A percentile compares a stretch with the other conserved stretches of the same genome.
These are phyloP conservation scores for Mylabris sibirica DNA, from an alignment of 2,888 invertebrate species.

Conservation along the genomic window DNA sequence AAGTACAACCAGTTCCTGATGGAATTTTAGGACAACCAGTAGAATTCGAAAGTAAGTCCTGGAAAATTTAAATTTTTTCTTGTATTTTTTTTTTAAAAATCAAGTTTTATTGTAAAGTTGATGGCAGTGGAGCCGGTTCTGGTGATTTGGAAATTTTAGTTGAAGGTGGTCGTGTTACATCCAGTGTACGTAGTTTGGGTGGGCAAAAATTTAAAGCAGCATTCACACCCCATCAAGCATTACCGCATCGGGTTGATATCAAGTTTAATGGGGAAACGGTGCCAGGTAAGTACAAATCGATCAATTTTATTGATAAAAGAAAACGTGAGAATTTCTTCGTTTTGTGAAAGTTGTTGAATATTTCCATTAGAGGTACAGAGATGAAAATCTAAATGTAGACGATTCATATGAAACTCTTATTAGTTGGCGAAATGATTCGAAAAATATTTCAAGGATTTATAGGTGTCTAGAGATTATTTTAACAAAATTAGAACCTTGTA, in stretches of 20 bases:
- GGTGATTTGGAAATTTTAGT: slow-evolving; percentile 96
- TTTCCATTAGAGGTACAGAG: too few relatives aligned
- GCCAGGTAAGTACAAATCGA: slow-evolving; percentile 75
- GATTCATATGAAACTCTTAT: too few relatives aligned
- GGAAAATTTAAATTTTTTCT: background rate
- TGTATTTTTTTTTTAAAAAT: background rate
- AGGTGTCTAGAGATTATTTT: too few relatives aligned
- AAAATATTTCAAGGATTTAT: too few relatives aligned
- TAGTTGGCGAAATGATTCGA: too few relatives aligned
- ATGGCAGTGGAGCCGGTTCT: slow-evolving; percentile 94
- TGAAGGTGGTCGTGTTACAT: slow-evolving; percentile 93
- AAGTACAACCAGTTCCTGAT: slow-evolving; percentile 85
- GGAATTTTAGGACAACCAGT: slow-evolving; percentile 90
- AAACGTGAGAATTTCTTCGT: background rate
- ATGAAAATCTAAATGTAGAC: too few relatives aligned
- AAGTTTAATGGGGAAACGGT: slow-evolving; percentile 93
- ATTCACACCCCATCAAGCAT: slow-evolving; percentile 88
- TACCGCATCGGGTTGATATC: slow-evolving; percentile 89
- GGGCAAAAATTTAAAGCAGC: slow-evolving; percentile 90
- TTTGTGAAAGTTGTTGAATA: background rate
- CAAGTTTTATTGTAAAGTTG: slow-evolving; percentile 69
- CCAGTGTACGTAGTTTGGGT: slow-evolving; percentile 90
- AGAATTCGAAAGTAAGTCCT: slow-evolving; percentile 89
- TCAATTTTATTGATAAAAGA: background rate
- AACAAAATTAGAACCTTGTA: too few relatives aligned